Base-by-base conservation (phyloP, 2,113 vertebrate genomes). In the Micronycteris hirsuta region DNA sequence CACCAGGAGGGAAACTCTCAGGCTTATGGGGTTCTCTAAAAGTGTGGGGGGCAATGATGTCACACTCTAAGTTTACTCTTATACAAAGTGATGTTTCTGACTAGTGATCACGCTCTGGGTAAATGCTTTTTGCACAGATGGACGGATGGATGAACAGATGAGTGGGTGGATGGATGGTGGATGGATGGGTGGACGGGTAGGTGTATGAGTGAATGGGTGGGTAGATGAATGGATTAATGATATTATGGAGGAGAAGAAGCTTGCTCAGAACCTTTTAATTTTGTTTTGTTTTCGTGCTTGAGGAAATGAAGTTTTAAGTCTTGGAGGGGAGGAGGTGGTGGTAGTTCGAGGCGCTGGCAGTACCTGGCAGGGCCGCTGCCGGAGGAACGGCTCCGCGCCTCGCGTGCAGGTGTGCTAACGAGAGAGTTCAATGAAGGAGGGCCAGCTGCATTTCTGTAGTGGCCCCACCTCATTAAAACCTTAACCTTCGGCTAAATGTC, bases 141-240 rank as follows among this genome's bases (percentile, higher is more conserved):
- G 36, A 31, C n/a, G 3, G 1, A 6, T 11, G 19, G 24, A 1
- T 22, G 24, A 5, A 0, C 11, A 2, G n/a, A 14, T 36, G 73
- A 19, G 0, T 52, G 13, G 28, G 1, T 26, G 41, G 4, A 4
- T 28, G 3, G 36, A 20, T 31, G 82, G 14, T 24, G 73, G 14
- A 2, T 20, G 45, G 4, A 0, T 33, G n/a, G 36, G 1, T 36
- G 65, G 22, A 2, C 15, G 19, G 10, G 2, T 63, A n/a, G 41
- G 0, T 54, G 11, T 63, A 26, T 1, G 43, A 33, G 0, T 43
- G 12, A 45, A 11, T 8, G 7, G 12, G 0, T 80, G 24, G 36
- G 3, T 7, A 43, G 5, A 4, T n/a, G 4, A 14, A n/a, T 41
- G 22, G 26, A 81, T 70, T 26, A 26, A 70, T 61, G 63, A 19